A percentile compares a stretch with the other conserved stretches of the same genome.
phyloP scores from a whole-genome alignment of 1,140 invertebrate species.

The Anadara kagoshimensis region DNA sequence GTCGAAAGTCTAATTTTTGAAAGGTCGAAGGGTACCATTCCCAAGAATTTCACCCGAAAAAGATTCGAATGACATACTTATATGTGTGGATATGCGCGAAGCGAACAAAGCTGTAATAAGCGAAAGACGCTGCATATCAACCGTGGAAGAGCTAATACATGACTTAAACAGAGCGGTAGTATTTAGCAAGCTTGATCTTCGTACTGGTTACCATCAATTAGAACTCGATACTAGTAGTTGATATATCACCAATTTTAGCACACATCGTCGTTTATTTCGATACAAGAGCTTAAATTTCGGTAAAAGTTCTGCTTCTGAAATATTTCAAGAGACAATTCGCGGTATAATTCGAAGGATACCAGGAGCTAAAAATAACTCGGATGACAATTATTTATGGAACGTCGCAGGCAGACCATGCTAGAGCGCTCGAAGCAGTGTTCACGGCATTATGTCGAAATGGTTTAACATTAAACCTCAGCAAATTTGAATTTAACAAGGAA shows the following conservation, averaged over 20 bases:
- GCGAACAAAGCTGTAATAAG: slow-evolving; percentile 49
- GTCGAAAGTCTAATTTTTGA: slow-evolving; percentile 40
- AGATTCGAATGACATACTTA: slow-evolving; percentile 37
- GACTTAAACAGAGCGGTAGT: slow-evolving; percentile 45
- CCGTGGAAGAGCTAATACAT: slow-evolving; percentile 54
- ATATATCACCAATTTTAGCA: slow-evolving; percentile 43
- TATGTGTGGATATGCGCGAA: slow-evolving; percentile 61
- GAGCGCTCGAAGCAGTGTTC: slow-evolving; percentile 44
- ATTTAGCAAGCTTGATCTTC: slow-evolving; percentile 47
- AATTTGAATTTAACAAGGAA: slow-evolving; percentile 47
- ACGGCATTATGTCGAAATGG: slow-evolving; percentile 39
- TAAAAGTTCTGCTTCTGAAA: neutral
- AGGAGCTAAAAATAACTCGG: slow-evolving; percentile 42
- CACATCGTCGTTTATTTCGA: slow-evolving; percentile 10
- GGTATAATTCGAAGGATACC: slow-evolving; percentile 26
- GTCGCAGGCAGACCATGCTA: slow-evolving; percentile 47
- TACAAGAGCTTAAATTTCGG: too few relatives aligned
- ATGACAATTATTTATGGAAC: slow-evolving; percentile 45
- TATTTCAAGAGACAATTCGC: slow-evolving; percentile 42
- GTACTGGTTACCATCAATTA: slow-evolving; percentile 44
- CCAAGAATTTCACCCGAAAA: slow-evolving; percentile 38
- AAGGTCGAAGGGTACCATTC: slow-evolving; percentile 34
- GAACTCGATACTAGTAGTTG: slow-evolving; percentile 34
- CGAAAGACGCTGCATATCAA: slow-evolving; percentile 54
- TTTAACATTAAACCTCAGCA: slow-evolving; percentile 47